phyloP scores from a whole-genome alignment of 2,888 invertebrate species.

The Ischnura elegans region DNA sequence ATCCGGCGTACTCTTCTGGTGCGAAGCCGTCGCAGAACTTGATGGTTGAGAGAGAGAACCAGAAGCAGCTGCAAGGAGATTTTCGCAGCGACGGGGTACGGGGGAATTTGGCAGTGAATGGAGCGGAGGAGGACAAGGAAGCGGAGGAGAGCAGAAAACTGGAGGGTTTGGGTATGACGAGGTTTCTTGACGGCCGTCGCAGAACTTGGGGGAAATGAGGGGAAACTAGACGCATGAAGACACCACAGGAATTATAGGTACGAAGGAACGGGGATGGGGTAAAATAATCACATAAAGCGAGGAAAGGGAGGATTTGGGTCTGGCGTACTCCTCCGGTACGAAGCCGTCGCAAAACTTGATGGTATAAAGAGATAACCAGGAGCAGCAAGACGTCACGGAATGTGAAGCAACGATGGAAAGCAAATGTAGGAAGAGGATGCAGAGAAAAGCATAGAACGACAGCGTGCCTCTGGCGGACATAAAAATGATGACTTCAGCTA shows the following conservation, averaged over 20 bases:
- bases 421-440: not conserved
- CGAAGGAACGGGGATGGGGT: not conserved
- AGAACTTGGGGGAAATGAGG: too few relatives aligned
- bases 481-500: too few relatives aligned
- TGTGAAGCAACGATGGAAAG: not conserved
- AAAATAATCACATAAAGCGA: not conserved
- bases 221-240: too few relatives aligned
- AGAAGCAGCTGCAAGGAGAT: not conserved
- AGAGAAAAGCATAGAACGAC: not conserved
- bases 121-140: not conserved
- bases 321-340: too few relatives aligned
- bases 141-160: not conserved
- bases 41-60: conserved; percentile 36
- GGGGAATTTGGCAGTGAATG: too few relatives aligned
- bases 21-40: not conserved
- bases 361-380: conserved; percentile 26
- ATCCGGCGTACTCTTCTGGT: too few relatives aligned
- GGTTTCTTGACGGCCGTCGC: too few relatives aligned
- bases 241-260: too few relatives aligned
- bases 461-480: too few relatives aligned
- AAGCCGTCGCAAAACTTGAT: not conserved
- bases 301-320: conserved; percentile 40
- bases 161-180: not conserved
- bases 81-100: not conserved
- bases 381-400: not conserved